Percentiles rank a stretch among this genome's conserved stretches.
Evolutionary conservation across 2,797 vertebrate genomes (phyloP).

Genomic region (Meda fulgida): DNA sequence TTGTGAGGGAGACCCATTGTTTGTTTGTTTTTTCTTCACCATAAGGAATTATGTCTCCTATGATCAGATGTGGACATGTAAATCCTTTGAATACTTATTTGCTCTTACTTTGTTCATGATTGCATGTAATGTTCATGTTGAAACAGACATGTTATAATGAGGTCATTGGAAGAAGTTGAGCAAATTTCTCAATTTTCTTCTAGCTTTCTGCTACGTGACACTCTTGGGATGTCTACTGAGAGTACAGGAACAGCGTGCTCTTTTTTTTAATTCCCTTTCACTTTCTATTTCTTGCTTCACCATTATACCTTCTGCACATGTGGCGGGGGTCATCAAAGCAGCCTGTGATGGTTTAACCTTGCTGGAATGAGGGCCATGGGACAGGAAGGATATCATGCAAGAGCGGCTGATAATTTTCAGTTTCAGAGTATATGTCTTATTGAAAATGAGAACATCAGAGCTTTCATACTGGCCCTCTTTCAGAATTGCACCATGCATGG

Average conservation of each 20-base stretch:
- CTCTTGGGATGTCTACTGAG: constrained; percentile 42
- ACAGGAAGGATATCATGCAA: constrained; percentile 34
- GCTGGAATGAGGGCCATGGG: constrained; percentile 26
- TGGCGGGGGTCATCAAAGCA: constrained; percentile 38
- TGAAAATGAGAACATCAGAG: constrained; percentile 17
- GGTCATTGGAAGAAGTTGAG: not conserved
- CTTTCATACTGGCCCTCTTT: constrained; percentile 28
- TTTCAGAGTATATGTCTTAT: constrained; percentile 26
- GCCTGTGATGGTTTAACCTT: constrained; percentile 35
- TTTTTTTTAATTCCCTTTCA: constrained; percentile 2
- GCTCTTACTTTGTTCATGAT: not conserved
- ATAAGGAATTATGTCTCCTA: not conserved
- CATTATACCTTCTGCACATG: constrained; percentile 27
- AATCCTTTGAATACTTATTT: not conserved
- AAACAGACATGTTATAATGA: constrained; percentile 6
- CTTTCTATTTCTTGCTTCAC: constrained; percentile 5
- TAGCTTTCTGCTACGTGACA: constrained; percentile 22
- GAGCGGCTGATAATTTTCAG: constrained; percentile 22
- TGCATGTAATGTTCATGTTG: not conserved
- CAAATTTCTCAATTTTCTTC: constrained; percentile 17
- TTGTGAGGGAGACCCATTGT: no score
- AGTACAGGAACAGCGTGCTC: constrained; percentile 23
- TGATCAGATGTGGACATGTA: not conserved
- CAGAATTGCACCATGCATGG: constrained; percentile 8
- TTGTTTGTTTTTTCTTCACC: not conserved